Conservation (phyloP, 2,113 vertebrate species). For the Ailurus styani region DNA sequence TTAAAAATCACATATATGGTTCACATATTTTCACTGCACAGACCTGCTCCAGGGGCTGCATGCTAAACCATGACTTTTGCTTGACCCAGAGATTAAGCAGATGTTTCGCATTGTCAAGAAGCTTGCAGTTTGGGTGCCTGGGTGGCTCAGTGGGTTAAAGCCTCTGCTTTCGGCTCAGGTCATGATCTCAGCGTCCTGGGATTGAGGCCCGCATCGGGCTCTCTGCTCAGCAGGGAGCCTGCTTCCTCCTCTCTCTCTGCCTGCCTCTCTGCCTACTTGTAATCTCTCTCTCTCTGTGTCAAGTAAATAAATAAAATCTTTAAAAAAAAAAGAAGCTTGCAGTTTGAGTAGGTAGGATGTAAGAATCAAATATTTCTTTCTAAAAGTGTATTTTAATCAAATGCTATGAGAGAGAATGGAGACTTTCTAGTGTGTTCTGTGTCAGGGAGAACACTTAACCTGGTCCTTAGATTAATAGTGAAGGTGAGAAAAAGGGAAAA, state of each 20-base stretch:
- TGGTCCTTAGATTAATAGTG: not conserved
- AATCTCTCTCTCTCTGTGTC: too few species aligned
- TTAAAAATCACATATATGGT: not conserved
- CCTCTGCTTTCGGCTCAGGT: too few species aligned
- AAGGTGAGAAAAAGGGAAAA: not conserved
- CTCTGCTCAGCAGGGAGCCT: too few species aligned
- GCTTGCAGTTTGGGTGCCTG: not conserved
- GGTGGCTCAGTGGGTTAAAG: too few species aligned
- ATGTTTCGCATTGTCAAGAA: not conserved
- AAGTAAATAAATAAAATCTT: too few species aligned
- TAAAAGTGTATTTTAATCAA: slow-evolving; percentile 6
- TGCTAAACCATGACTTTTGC: not conserved
- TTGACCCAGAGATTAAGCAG: not conserved
- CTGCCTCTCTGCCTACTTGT: too few species aligned
- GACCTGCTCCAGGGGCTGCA: not conserved
- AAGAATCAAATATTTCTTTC: not conserved
- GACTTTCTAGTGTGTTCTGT: not conserved
- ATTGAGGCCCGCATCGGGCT: too few species aligned
- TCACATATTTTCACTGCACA: not conserved
- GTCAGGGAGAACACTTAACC: not conserved
- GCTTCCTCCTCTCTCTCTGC: too few species aligned
- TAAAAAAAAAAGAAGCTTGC: not conserved
- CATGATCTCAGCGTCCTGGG: too few species aligned
- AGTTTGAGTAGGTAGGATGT: not conserved
- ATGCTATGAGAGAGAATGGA: not conserved